Evolutionary conservation across 2,113 vertebrate species (phyloP).

Genomic region (Notothenia coriiceps): DNA sequence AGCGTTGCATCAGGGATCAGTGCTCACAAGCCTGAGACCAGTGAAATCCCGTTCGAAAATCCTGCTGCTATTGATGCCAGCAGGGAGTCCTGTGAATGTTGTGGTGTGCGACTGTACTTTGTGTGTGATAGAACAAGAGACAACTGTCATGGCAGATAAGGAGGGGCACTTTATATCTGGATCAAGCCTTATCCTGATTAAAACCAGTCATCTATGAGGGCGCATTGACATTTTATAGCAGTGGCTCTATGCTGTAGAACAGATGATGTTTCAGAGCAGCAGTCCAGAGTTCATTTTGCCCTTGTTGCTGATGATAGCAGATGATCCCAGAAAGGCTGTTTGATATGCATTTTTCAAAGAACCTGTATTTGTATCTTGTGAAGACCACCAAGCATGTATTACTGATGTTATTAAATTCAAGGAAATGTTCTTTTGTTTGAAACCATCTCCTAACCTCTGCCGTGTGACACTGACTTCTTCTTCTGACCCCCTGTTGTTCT

Average conservation of each 20-base stretch:
- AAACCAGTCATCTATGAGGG: constrained; percentile 62
- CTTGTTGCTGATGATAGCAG: constrained; percentile 52
- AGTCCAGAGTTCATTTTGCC: constrained; percentile 35
- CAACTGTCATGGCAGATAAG: constrained; percentile 70
- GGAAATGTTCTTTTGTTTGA: neutral
- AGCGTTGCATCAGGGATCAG: constrained; percentile 71
- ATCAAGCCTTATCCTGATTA: constrained; percentile 70
- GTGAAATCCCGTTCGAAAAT: constrained; percentile 72
- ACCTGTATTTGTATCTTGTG: neutral
- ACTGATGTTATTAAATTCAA: constrained; percentile 6
- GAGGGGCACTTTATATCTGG: constrained; percentile 69
- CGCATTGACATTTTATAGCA: constrained; percentile 56
- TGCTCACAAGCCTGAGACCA: constrained; percentile 65
- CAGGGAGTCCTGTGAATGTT: constrained; percentile 52
- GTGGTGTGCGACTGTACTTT: constrained; percentile 18
- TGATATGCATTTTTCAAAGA: constrained; percentile 54
- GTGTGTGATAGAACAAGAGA: constrained; percentile 62
- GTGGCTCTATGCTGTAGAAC: constrained; percentile 20
- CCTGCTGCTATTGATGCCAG: constrained; percentile 67
- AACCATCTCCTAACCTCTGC: neutral
- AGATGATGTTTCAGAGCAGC: constrained; percentile 40
- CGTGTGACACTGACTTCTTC: neutral
- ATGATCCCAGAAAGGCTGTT: constrained; percentile 37
- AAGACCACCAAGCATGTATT: neutral
- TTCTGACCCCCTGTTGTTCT: constrained; percentile 6